Percentiles rank a stretch among this genome's conserved stretches.
These are phyloP conservation scores for Synergus umbraculus DNA, from an alignment of 2,888 invertebrate species.

Conservation along the genomic window DNA sequence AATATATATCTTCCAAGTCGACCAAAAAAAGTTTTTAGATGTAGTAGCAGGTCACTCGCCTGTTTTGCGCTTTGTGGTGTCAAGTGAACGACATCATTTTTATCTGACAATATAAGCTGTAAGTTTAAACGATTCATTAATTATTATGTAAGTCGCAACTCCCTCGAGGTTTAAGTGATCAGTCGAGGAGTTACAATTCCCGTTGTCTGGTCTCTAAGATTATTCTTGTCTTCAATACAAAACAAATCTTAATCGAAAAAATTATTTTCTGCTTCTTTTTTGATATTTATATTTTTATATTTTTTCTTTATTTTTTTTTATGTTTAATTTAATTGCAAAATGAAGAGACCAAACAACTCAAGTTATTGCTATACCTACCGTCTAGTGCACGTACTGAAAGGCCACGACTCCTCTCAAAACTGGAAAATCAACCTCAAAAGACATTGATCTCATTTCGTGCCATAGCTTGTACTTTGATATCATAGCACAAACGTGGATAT, in stretches of 20 bases:
- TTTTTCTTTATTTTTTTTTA: neutral
- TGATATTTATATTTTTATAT: neutral
- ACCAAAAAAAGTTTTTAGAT: constrained; percentile 74
- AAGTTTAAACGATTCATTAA: constrained; percentile 77
- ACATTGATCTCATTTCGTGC: constrained; percentile 73
- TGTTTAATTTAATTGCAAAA: constrained; percentile 4
- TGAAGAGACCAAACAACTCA: constrained; percentile 75
- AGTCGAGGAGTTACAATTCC: constrained; percentile 67
- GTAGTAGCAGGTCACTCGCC: constrained; percentile 64
- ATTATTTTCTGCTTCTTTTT: too few relatives aligned
- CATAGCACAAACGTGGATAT: constrained; percentile 76
- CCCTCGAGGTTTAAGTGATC: constrained; percentile 68
- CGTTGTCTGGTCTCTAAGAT: constrained; percentile 72
- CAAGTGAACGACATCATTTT: constrained; percentile 73
- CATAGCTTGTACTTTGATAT: constrained; percentile 76
- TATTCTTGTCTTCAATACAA: neutral
- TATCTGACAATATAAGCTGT: constrained; percentile 76
- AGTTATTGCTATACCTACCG: constrained; percentile 76
- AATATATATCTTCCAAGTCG: constrained; percentile 71
- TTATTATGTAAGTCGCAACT: constrained; percentile 69
- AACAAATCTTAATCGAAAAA: neutral
- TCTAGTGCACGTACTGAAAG: constrained; percentile 62
- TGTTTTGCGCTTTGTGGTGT: constrained; percentile 71
- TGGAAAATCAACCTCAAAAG: constrained; percentile 76
- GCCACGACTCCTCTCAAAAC: constrained; percentile 66